Conservation (phyloP, 2,888 invertebrate species). For the Pilophorus perplexus region DNA sequence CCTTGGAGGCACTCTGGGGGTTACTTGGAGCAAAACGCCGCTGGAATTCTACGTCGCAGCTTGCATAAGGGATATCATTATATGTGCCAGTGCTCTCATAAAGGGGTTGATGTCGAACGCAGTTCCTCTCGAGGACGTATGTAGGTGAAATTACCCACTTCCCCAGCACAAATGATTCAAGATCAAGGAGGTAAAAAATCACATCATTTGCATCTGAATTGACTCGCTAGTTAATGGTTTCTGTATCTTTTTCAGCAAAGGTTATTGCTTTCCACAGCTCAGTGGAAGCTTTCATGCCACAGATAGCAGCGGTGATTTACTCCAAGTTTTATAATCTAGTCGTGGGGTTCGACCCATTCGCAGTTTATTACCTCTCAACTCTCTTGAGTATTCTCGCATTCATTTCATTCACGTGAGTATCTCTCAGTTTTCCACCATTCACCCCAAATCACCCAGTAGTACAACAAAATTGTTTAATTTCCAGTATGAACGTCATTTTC, state of each 20-base stretch:
- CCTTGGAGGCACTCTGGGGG: not conserved
- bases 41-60: not conserved
- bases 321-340: conserved; percentile 12
- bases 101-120: conserved; percentile 1
- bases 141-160: too few species aligned
- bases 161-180: too few species aligned
- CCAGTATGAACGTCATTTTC: too few species aligned
- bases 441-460: too few species aligned
- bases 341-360: conserved; percentile 4
- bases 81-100: not conserved
- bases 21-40: not conserved
- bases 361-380: not conserved
- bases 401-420: not conserved
- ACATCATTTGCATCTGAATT: not conserved
- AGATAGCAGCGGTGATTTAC: conserved; percentile 9
- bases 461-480: too few species aligned
- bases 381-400: not conserved
- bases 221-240: not conserved
- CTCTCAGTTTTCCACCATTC: too few species aligned
- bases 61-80: not conserved
- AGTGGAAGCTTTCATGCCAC: conserved; percentile 27
- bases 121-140: conserved; percentile 5
- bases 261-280: conserved; percentile 8
- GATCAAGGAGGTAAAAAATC: too few species aligned
- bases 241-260: conserved; percentile 2